Percentiles rank a stretch among this genome's conserved stretches.
These are phyloP conservation scores for Apis florea DNA, from an alignment of 1,140 invertebrate species.

Conservation along the genomic window DNA sequence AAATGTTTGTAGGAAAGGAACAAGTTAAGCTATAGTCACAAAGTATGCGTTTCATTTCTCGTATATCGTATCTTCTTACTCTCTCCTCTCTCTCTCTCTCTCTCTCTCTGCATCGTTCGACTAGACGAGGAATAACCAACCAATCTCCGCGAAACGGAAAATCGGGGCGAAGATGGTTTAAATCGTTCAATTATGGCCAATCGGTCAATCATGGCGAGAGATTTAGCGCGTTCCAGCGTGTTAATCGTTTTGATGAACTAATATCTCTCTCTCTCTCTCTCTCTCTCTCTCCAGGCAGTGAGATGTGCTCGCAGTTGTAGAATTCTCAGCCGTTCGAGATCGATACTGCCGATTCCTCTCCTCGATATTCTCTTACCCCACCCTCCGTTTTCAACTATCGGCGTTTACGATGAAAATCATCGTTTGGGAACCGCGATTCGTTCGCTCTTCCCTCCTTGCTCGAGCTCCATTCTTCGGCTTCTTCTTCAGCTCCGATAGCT, in stretches of 20 bases:
- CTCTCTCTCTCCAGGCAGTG: too few relatives aligned
- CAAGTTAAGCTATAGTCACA: too few relatives aligned
- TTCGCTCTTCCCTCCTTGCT: background rate
- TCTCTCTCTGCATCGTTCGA: too few relatives aligned
- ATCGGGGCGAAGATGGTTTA: background rate
- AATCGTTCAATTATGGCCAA: background rate
- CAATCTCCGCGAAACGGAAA: background rate
- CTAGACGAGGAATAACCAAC: too few relatives aligned
- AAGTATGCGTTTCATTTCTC: constrained; percentile 14
- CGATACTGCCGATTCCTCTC: constrained; percentile 45
- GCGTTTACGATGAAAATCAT: background rate
- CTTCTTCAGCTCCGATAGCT: too few relatives aligned
- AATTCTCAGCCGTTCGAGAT: constrained; percentile 13
- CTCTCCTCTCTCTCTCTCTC: background rate
- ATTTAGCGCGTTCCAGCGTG: background rate
- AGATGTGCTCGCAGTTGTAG: background rate
- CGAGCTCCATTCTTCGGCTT: constrained; percentile 1
- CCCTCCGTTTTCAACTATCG: background rate
- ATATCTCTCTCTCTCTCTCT: too few relatives aligned
- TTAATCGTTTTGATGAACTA: background rate
- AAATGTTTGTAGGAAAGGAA: constrained; percentile 26
- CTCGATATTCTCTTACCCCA: background rate
- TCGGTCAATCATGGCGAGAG: too few relatives aligned
- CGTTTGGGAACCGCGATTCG: background rate
- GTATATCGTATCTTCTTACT: background rate